Evolutionary conservation across 2,113 vertebrate species (phyloP).

Genomic region (Corythornis cristatus): DNA sequence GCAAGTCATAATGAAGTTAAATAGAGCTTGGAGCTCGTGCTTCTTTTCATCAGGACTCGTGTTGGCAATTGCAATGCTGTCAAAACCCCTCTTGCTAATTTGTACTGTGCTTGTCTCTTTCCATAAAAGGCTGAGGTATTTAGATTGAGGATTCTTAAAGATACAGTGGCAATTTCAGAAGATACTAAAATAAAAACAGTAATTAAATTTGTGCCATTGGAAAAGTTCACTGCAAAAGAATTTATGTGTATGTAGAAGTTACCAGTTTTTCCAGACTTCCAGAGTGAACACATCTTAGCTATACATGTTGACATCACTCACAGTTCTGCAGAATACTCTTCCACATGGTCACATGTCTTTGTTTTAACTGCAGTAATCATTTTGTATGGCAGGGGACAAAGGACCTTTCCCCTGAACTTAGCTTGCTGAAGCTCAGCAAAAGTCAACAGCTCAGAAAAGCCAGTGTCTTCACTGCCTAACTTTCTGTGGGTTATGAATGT

Average conservation of each 20-base stretch:
- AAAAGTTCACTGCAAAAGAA: neutral
- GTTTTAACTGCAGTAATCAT: neutral
- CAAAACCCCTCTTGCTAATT: constrained; percentile 46
- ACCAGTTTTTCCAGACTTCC: neutral
- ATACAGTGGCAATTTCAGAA: constrained; percentile 40
- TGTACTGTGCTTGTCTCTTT: constrained; percentile 53
- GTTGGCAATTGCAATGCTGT: constrained; percentile 29
- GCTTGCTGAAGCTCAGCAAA: neutral
- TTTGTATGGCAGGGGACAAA: neutral
- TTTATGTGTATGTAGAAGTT: neutral
- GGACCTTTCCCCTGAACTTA: neutral
- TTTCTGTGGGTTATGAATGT: neutral
- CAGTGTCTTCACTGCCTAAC: neutral
- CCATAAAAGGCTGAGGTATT: constrained; percentile 78
- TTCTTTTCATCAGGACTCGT: constrained; percentile 24
- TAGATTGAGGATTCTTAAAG: constrained; percentile 71
- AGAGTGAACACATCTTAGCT: neutral
- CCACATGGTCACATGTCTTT: neutral
- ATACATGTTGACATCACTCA: neutral
- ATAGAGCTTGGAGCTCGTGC: neutral
- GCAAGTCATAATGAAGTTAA: constrained; percentile 28
- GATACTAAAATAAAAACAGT: neutral
- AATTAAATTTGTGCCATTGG: neutral
- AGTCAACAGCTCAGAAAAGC: neutral
- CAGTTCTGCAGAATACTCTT: neutral